A percentile compares a stretch with the other conserved stretches of the same genome.
phyloP scores from a whole-genome alignment of 2,888 invertebrate genomes.

The Ashinkailepas kermadecensis region DNA sequence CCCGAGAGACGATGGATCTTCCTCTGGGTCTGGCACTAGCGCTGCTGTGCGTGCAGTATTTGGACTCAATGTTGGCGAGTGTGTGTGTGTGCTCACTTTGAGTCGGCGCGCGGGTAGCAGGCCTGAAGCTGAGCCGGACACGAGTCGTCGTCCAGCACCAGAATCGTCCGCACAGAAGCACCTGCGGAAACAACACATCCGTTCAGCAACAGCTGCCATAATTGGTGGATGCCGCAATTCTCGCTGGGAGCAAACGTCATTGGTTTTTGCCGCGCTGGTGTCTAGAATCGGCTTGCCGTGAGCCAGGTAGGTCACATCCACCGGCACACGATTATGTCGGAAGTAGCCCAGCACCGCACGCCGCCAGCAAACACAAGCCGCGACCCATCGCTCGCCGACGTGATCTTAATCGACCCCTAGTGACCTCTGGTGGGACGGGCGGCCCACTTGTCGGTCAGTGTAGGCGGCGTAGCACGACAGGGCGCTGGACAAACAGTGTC shows the following conservation, averaged over 20 bases:
- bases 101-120: constrained; percentile 84
- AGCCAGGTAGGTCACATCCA: background rate
- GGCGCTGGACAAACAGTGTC: too few relatives aligned
- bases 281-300: background rate
- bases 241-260: too few relatives aligned
- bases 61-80: too few relatives aligned
- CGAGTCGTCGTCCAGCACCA: constrained; percentile 78
- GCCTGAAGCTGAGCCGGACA: constrained; percentile 84
- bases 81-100: background rate
- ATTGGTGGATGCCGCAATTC: background rate
- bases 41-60: too few relatives aligned
- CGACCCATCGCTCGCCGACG: background rate
- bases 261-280: background rate
- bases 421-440: background rate
- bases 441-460: background rate
- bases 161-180: constrained; percentile 58
- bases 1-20: too few relatives aligned
- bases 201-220: background rate
- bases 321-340: background rate
- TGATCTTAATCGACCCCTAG: background rate
- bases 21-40: too few relatives aligned
- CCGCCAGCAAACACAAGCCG: background rate
- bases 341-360: background rate
- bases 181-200: background rate
- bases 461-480: too few relatives aligned